Percentiles rank a stretch among this genome's conserved stretches.
These are phyloP conservation scores for Chrysomela aeneicollis DNA, from an alignment of 2,888 invertebrate species.

Conservation along the genomic window DNA sequence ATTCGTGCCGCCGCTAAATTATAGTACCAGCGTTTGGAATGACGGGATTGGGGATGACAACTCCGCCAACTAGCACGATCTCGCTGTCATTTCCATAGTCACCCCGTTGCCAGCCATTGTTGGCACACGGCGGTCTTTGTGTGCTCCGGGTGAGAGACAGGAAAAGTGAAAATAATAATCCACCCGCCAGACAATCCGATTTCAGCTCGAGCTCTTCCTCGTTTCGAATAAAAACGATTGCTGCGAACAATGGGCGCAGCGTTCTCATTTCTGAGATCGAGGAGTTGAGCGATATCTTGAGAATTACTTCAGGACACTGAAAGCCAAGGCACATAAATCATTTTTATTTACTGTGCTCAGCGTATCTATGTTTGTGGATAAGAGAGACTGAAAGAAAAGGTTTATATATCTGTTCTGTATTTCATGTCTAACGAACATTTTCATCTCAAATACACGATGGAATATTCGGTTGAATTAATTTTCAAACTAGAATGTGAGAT, in stretches of 20 bases:
- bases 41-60: conserved; percentile 42
- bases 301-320: background rate
- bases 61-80: conserved; percentile 45
- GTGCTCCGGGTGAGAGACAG: background rate
- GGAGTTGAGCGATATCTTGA: background rate
- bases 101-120: conserved; percentile 41
- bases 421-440: too few relatives aligned
- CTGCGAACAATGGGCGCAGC: background rate
- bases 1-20: conserved; percentile 49
- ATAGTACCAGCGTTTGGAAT: conserved; percentile 43
- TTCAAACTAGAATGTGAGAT: too few relatives aligned
- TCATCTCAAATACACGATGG: too few relatives aligned
- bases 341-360: background rate
- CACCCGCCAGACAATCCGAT: background rate
- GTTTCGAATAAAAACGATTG: conserved; percentile 7
- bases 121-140: conserved; percentile 34
- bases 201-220: background rate
- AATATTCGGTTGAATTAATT: too few relatives aligned
- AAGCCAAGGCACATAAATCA: background rate
- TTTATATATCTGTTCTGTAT: too few relatives aligned
- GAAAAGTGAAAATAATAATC: background rate
- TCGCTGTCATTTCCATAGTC: conserved; percentile 45
- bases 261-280: background rate
- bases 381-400: too few relatives aligned
- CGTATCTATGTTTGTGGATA: background rate